These are phyloP conservation scores for Prinia subflava DNA, from an alignment of 2,113 vertebrate species.

Conservation along the genomic window DNA sequence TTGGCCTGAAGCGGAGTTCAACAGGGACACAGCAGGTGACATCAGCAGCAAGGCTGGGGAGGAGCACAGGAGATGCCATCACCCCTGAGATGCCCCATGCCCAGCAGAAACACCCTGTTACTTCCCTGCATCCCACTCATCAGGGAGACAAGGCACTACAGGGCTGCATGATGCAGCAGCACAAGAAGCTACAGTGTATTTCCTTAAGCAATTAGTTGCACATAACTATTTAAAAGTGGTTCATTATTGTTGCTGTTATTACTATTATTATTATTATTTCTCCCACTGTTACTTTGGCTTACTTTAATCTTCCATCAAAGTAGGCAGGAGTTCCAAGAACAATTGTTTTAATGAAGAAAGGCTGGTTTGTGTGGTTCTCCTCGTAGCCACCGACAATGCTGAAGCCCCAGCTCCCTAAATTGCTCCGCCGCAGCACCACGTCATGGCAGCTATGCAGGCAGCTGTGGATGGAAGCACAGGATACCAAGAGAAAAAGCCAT, in stretches of 20 bases:
- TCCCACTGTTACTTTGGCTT: constrained; percentile 53
- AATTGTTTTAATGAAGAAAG: constrained; percentile 99
- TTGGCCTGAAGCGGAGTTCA: background rate
- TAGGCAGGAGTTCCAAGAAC: constrained; percentile 96
- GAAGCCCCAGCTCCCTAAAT: constrained; percentile 96
- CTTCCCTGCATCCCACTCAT: background rate
- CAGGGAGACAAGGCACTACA: background rate
- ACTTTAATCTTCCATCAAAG: constrained; percentile 97
- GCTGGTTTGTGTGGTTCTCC: constrained; percentile 95
- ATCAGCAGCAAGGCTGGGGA: background rate
- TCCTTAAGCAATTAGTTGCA: background rate
- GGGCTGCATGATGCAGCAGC: background rate
- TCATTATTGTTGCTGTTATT: background rate
- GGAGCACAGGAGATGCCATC: background rate
- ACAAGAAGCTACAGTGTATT: background rate
- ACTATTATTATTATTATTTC: background rate
- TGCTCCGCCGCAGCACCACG: constrained; percentile 91
- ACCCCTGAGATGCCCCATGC: background rate
- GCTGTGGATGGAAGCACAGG: constrained; percentile 65
- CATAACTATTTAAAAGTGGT: background rate
- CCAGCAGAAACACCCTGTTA: background rate
- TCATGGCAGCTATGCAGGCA: constrained; percentile 94
- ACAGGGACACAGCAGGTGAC: background rate
- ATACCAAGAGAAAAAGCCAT: background rate
- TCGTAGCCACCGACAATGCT: constrained; percentile 97